Conservation (phyloP, 1,140 invertebrate genomes). For the Acromyrmex echinatior region DNA sequence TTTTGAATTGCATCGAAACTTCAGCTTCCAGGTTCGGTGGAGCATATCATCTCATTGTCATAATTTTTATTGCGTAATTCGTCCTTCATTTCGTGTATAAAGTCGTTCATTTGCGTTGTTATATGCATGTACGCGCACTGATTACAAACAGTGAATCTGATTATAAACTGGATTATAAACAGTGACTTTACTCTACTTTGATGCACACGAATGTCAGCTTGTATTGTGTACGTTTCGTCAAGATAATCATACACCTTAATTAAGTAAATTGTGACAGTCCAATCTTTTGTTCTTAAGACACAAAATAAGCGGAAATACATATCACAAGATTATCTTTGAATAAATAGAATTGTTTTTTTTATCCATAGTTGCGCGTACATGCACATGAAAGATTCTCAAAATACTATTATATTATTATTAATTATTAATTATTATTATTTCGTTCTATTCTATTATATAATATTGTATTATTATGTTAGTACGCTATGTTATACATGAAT, state of each 20-base stretch:
- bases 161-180: too few species aligned
- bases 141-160: constrained; percentile 5
- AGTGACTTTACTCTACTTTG: too few species aligned
- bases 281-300: background rate
- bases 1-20: constrained; percentile 18
- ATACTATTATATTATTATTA: constrained; percentile 45
- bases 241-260: constrained; percentile 9
- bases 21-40: constrained; percentile 45
- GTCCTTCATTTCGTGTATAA: constrained; percentile 77
- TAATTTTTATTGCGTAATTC: constrained; percentile 66
- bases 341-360: constrained; percentile 16
- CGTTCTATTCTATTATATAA: constrained; percentile 61
- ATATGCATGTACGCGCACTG: constrained; percentile 39
- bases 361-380: background rate
- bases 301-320: constrained; percentile 11
- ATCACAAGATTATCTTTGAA: constrained; percentile 20
- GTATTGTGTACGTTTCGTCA: background rate
- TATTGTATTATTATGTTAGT: constrained; percentile 52
- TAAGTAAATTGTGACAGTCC: constrained; percentile 11
- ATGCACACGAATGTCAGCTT: background rate
- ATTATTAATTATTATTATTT: constrained; percentile 48
- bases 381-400: constrained; percentile 35
- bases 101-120: constrained; percentile 72
- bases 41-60: constrained; percentile 40
- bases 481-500: background rate